Base-by-base conservation (phyloP, 2,797 vertebrate genomes). In the Balearica regulorum region DNA sequence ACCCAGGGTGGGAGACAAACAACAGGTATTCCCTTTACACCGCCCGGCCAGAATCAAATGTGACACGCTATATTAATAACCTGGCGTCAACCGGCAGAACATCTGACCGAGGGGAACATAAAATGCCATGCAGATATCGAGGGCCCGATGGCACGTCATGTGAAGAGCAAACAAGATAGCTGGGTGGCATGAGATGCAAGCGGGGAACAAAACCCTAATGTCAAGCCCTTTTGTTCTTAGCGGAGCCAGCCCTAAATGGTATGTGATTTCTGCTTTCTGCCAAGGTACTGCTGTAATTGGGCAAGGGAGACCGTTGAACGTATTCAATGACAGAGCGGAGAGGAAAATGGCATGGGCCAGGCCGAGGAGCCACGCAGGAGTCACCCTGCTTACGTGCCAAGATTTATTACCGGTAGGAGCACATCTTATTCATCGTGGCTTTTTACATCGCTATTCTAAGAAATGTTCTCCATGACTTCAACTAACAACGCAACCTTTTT, bases 391-490 rank as follows among this genome's bases (percentile, higher is more conserved):
- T 3, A 7, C 60, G 39, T 26, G 44, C 13, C 19, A 16, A 8
- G 58, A 33, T 60, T 54, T 15, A 10, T 9, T 9, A 10, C 26
- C 20, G 61, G 61, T 35, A 55, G 82, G n/a, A 73, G 41, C 19
- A 16, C 15, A 4, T 17, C 64, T 26, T 24, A 6, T 0, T 6
- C 31, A 1, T 0, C 3, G 8, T 0, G 35, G 80, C 7, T 60
- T 83, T 76, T 44, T 0, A 4, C 68, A 20, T 70, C 9, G 11
- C 48, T 8, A 1, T 2, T 5, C 4, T 26, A 17, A 55, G 78
- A 57, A 20, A 29, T 15, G 39, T 3, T 37, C 69, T 66, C 69
- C 2, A 4, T 37, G 26, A 26, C 5, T 68, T 19, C 1, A 9
- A 13, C n/a, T 6, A 29, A 26, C 16, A 16, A 10, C 1, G 1